These are phyloP conservation scores for Masnerella sp. DNA, from an alignment of 2,888 invertebrate species.

Conservation along the genomic window DNA sequence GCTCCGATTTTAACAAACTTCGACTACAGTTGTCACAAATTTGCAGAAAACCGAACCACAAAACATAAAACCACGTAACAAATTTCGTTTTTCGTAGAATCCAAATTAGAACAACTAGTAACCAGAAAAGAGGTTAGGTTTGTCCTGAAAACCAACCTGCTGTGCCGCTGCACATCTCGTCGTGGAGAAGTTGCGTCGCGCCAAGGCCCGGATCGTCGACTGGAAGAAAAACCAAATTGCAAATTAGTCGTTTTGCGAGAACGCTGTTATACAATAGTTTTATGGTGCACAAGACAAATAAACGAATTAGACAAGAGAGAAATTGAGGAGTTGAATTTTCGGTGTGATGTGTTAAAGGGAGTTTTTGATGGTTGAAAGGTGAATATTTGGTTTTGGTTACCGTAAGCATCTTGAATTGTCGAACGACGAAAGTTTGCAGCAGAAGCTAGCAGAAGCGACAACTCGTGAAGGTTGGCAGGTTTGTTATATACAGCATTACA, in stretches of 20 bases:
- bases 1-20: no score
- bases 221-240: conserved; percentile 66
- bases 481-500: background rate
- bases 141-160: conserved; percentile 72
- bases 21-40: no score
- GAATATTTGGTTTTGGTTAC: conserved; percentile 32
- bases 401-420: conserved; percentile 45
- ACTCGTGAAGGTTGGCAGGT: conserved; percentile 11
- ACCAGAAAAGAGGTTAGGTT: conserved; percentile 45
- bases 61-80: no score
- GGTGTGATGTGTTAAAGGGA: no score
- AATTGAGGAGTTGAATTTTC: no score
- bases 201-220: conserved; percentile 69
- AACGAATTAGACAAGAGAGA: background rate
- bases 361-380: background rate
- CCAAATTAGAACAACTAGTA: no score
- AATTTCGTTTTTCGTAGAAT: background rate
- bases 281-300: no score
- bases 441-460: conserved; percentile 25
- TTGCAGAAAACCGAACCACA: no score
- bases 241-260: no score
- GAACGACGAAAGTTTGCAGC: conserved; percentile 14
- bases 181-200: conserved; percentile 74
- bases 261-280: no score
- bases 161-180: conserved; percentile 74